Evolutionary conservation across 2,888 invertebrate genomes (phyloP), one percentile per base, ranked within the genome.

Genomic region (Thecophora atra): DNA sequence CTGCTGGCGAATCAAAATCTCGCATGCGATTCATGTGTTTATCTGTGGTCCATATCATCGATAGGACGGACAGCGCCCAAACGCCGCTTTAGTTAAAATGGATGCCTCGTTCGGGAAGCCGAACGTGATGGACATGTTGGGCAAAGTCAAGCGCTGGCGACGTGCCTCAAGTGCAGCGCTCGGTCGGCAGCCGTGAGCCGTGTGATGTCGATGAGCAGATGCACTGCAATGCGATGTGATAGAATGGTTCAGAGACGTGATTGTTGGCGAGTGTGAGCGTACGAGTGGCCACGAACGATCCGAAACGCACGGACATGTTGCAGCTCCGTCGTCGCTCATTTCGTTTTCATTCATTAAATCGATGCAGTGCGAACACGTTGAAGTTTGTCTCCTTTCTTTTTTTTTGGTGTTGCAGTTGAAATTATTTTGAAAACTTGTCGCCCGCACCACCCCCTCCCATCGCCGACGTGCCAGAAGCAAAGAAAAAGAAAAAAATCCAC

Each of bases 101-200:
- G 81, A 82, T 78, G 83, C 81, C 83, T 82, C 84, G 82, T 82
- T 79, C 81, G 82, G 77, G 78, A 81, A 79, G 80, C 81, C 83
- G 84, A 83, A 84, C 85, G 83, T 83, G 85, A 84, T 84, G 84
- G 81, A 83, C 82, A 79, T 77, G 78, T 77, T 80, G 76, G 78
- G 76, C 78, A 78, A 74, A 28, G 56, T n/a, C 30, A 37, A 68
- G 60, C 6, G 47, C 28, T 62, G 30, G 64, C 21, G 19, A n/a
- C 17, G 17, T 17, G 52, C 21, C 21, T 8, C 26, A 58, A 15
- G 15, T 26, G 17, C 28, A 60, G 30, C 24, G 28, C 64, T 28
- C 21, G 54, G 60, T 65, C 30, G 51, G 28, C 66, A 26, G n/a
- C 7, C 66, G 44, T 47, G 58, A 44, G 21, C 28, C 26, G n/a